Base-by-base conservation (phyloP, 1,140 invertebrate species). In the Parasteatoda tepidariorum region DNA sequence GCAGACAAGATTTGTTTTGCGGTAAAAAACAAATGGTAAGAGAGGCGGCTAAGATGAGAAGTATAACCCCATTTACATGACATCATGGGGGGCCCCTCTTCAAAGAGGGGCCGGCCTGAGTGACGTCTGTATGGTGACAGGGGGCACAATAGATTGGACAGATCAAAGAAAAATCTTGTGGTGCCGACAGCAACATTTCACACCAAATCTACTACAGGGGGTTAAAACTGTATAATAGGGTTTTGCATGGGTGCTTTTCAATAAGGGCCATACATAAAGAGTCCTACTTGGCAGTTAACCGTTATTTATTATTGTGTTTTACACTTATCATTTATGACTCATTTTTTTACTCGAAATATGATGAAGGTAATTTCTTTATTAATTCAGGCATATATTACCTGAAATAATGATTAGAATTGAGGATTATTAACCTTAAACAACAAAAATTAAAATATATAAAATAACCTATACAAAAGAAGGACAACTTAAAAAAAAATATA, bases 101-200 rank as follows among this genome's bases (percentile, higher is more conserved):
- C 33, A 30, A 62, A 15, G 57, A 28, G 59, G 57, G 73, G n/a
- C 24, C 34, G 22, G 62, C 6, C 76, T 59, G 64, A 59, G 18
- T 82, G 79, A 82, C 79, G 79, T 82, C 79, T 82, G 54, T 62
- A 71, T 82, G 79, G 55, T 82, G 79, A 82, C 79, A 82, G 38
- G 66, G 76, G n/a, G 30, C 57, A 41, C 34, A 82, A 55, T 28
- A 59, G 79, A 55, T 38, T 64, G 76, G 79, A 30, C 33, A n/a
- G 24, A 71, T 71, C 66, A 82, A 82, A 71, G 79, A 4, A 31
- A 31, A 4, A 24, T 13, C 55, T 31, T 34, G 26, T 13, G 38
- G n/a, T 41, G 76, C 76, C 62, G 76, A 79, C 62, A 67, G 76
- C 67, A 79, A 79, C 76, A 79, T 79, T 79, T 79, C 76, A 79